Percentiles rank a stretch among this genome's conserved stretches.
These are phyloP conservation scores for Muraenolepis orangiensis DNA, from an alignment of 2,797 vertebrate genomes.

Conservation along the genomic window DNA sequence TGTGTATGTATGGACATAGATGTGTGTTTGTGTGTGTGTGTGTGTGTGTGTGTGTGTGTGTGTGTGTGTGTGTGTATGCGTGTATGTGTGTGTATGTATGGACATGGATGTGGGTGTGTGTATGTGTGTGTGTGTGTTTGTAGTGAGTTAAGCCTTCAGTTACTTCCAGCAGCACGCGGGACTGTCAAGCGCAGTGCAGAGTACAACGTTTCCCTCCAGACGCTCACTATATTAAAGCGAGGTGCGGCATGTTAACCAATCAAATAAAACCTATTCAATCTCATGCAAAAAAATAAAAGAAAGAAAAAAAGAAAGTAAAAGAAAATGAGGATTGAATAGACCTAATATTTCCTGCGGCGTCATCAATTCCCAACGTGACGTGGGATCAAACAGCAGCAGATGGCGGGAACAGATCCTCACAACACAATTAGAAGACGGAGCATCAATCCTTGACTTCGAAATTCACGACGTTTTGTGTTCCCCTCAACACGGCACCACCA, in stretches of 20 bases:
- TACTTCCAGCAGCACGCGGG: no score
- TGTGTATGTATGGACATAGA: no score
- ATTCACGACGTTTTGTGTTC: conserved; percentile 12
- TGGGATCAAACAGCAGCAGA: conserved; percentile 23
- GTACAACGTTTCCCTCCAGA: neutral
- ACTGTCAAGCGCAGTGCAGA: no score
- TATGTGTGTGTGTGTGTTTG: no score
- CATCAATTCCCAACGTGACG: conserved; percentile 13
- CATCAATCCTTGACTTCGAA: conserved; percentile 14
- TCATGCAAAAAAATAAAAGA: neutral
- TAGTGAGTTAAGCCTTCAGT: no score
- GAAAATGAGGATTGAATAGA: neutral
- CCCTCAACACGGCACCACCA: neutral
- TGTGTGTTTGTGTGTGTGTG: no score
- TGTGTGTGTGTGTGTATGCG: no score
- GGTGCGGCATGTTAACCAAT: neutral
- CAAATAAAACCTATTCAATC: neutral
- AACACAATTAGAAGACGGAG: conserved; percentile 22
- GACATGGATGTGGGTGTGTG: no score
- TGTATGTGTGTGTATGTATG: no score
- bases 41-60: no score
- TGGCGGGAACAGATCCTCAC: conserved; percentile 28
- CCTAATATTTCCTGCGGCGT: conserved; percentile 3
- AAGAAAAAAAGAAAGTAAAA: neutral
- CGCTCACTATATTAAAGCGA: neutral